phyloP scores from a whole-genome alignment of 1,140 invertebrate genomes.

The Bombus impatiens region DNA sequence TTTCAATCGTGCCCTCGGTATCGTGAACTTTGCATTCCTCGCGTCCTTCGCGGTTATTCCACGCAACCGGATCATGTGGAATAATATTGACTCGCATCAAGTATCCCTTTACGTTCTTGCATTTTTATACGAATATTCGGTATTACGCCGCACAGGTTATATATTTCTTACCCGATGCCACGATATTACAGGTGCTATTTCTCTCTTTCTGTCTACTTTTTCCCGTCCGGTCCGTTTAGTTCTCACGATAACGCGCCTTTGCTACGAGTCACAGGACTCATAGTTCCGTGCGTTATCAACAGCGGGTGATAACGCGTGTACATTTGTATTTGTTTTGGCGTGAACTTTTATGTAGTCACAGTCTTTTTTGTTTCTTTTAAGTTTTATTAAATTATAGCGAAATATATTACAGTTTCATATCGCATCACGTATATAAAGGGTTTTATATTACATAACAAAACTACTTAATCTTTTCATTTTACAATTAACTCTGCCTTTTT shows the following conservation, averaged over 20 bases:
- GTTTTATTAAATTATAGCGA: neutral
- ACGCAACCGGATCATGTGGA: slow-evolving; percentile 26
- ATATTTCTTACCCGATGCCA: neutral
- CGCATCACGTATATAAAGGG: too few relatives aligned
- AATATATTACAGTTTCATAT: too few relatives aligned
- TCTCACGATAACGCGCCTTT: slow-evolving; percentile 16
- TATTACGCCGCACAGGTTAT: neutral
- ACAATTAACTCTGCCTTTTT: too few relatives aligned
- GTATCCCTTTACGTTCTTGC: slow-evolving; percentile 29
- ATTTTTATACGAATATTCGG: slow-evolving; percentile 29
- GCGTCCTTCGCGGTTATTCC: slow-evolving; percentile 38
- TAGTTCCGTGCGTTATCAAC: slow-evolving; percentile 25
- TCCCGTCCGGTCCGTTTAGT: neutral
- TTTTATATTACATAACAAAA: too few relatives aligned
- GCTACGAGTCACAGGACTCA: slow-evolving; percentile 5
- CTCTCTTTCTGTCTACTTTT: neutral
- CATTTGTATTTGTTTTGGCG: slow-evolving; percentile 19
- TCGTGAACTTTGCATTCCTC: slow-evolving; percentile 50
- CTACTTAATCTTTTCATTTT: too few relatives aligned
- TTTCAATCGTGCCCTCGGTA: slow-evolving; percentile 45
- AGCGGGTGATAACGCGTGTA: slow-evolving; percentile 1
- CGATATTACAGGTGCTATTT: neutral
- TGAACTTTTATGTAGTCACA: neutral
- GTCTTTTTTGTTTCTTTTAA: neutral
- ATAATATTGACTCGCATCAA: slow-evolving; percentile 40